Percentiles rank a stretch among this genome's conserved stretches.
Evolutionary conservation across 2,113 vertebrate genomes (phyloP).

Genomic region (Nothocercus julius): DNA sequence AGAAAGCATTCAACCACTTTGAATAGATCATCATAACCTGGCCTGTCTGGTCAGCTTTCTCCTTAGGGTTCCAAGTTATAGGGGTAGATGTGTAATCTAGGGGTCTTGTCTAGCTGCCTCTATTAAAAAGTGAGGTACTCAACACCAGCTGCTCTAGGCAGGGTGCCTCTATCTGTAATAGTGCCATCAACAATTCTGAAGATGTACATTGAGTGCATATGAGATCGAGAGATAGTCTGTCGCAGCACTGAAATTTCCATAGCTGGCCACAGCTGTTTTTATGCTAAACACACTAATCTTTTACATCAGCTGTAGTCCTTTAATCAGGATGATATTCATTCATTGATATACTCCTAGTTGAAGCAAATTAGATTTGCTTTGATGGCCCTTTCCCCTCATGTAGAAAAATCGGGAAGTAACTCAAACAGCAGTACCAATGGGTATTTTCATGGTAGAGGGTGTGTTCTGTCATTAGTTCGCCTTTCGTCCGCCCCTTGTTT

Average conservation of each 20-base stretch:
- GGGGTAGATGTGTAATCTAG: constrained; percentile 48
- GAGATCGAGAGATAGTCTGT: not conserved
- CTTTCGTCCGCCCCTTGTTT: not conserved
- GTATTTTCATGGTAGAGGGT: not conserved
- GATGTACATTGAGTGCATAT: constrained; percentile 1
- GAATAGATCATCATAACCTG: constrained; percentile 65
- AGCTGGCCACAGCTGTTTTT: constrained; percentile 32
- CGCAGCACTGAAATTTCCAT: constrained; percentile 22
- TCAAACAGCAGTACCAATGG: not conserved
- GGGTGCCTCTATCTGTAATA: constrained; percentile 57
- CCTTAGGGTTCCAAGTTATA: constrained; percentile 46
- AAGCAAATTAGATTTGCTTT: constrained; percentile 49
- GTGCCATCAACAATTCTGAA: constrained; percentile 52
- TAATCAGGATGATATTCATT: constrained; percentile 47
- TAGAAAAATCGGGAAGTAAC: constrained; percentile 28
- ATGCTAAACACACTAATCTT: constrained; percentile 42
- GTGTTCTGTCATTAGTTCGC: not conserved
- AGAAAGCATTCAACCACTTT: constrained; percentile 34
- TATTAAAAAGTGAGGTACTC: constrained; percentile 55
- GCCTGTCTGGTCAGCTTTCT: constrained; percentile 65
- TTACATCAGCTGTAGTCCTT: constrained; percentile 11
- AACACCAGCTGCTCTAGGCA: constrained; percentile 46
- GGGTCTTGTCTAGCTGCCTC: constrained; percentile 52
- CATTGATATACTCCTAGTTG: constrained; percentile 2
- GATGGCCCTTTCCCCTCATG: not conserved